Percentiles rank a stretch among this genome's conserved stretches.
phyloP scores from a whole-genome alignment of 2,113 vertebrate species.

The Phyllopteryx taeniolatus region DNA sequence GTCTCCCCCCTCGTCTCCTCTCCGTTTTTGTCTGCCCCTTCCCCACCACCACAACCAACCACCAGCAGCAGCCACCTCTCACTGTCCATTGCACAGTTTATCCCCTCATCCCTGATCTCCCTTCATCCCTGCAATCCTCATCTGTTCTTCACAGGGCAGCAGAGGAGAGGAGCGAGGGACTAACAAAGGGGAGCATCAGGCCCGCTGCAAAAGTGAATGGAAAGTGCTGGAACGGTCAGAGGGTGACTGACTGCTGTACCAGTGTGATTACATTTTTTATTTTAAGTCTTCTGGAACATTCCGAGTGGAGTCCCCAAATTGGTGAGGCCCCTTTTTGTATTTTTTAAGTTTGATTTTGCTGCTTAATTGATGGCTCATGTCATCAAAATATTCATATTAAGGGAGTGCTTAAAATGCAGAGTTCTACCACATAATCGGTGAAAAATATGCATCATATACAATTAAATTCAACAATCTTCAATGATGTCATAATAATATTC shows the following conservation, averaged over 20 bases:
- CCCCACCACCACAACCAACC: background rate
- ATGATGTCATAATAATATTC: too few relatives aligned
- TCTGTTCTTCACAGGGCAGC: conserved; percentile 68
- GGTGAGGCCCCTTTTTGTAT: conserved; percentile 51
- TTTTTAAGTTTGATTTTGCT: background rate
- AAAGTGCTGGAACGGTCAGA: conserved; percentile 21
- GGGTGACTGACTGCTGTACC: conserved; percentile 22
- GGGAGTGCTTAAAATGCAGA: too few relatives aligned
- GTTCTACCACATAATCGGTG: too few relatives aligned
- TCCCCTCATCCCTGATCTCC: conserved; percentile 77
- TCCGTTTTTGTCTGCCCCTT: conserved; percentile 59
- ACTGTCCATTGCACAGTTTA: conserved; percentile 72
- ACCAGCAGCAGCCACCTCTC: conserved; percentile 35
- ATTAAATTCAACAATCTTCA: too few relatives aligned
- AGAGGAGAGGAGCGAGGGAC: conserved; percentile 42
- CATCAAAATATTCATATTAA: too few relatives aligned
- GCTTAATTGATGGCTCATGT: too few relatives aligned
- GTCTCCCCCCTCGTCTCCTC: conserved; percentile 40
- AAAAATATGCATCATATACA: too few relatives aligned
- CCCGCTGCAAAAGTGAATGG: conserved; percentile 55
- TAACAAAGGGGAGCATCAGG: conserved; percentile 43
- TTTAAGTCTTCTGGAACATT: conserved; percentile 20
- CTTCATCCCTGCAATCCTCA: conserved; percentile 79
- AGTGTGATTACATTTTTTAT: conserved; percentile 13
- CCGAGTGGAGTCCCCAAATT: conserved; percentile 23